Percentiles rank a stretch among this genome's conserved stretches.
phyloP scores from a whole-genome alignment of 2,888 invertebrate species.

The Sepiola atlantica region DNA sequence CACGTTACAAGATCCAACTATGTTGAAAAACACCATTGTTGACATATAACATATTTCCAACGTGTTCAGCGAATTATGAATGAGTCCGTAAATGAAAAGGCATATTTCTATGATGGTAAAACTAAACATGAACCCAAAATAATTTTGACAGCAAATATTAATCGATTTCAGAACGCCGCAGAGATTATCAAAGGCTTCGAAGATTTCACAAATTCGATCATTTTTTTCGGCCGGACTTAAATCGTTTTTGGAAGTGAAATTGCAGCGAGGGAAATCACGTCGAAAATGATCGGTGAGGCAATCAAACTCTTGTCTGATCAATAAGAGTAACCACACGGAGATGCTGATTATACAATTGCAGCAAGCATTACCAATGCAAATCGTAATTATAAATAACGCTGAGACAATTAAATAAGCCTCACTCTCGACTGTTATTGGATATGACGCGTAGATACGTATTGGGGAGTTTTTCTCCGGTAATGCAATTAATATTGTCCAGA shows the following conservation, averaged over 20 bases:
- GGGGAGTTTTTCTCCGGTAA: neutral
- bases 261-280: neutral
- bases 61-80: neutral
- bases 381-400: neutral
- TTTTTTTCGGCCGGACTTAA: neutral
- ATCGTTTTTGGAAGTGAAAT: neutral
- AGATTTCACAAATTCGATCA: neutral
- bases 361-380: neutral
- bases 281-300: neutral
- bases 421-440: neutral
- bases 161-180: neutral
- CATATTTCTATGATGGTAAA: neutral
- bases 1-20: too few species aligned
- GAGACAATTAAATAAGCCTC: neutral
- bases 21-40: neutral
- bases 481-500: neutral
- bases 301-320: neutral
- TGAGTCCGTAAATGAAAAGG: neutral
- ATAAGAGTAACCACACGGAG: neutral
- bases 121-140: neutral
- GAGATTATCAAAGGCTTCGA: neutral
- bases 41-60: neutral
- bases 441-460: neutral
- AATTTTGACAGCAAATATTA: neutral
- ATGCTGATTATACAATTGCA: neutral